Evolutionary conservation across 2,888 invertebrate species (phyloP).

Genomic region (Thyatira batis): DNA sequence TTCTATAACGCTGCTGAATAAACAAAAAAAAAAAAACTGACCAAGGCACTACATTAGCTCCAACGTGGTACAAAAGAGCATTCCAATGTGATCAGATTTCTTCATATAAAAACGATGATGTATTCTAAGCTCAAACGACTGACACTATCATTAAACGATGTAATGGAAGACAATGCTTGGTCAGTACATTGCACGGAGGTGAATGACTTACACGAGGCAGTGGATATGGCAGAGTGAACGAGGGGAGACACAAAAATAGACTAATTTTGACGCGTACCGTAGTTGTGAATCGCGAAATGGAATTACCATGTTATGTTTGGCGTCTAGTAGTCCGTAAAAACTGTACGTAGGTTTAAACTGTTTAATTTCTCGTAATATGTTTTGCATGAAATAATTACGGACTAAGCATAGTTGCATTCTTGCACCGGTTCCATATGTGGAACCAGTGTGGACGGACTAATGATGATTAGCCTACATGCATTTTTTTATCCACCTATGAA

Average conservation of each 20-base stretch:
- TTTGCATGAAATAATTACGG: too few species aligned
- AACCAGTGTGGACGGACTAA: too few species aligned
- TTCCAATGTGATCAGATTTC: background rate
- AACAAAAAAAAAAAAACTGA: background rate
- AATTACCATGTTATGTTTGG: background rate
- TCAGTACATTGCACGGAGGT: slow-evolving; percentile 25
- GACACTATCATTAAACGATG: background rate
- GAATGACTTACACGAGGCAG: slow-evolving; percentile 41
- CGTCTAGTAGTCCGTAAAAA: too few species aligned
- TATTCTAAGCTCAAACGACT: background rate
- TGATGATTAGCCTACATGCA: too few species aligned
- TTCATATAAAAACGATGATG: background rate
- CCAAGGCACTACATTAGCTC: background rate
- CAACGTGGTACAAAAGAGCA: background rate
- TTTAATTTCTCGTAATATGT: too few species aligned
- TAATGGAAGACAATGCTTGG: slow-evolving; percentile 32
- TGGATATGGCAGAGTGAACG: slow-evolving; percentile 22
- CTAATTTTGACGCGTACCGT: slow-evolving; percentile 28
- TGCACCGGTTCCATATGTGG: too few species aligned
- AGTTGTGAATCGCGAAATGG: background rate
- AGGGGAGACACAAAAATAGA: slow-evolving; percentile 39
- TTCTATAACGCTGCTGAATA: background rate
- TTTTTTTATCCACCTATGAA: too few species aligned
- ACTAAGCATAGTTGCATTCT: too few species aligned
- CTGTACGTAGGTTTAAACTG: too few species aligned